These are phyloP conservation scores for Bradypodion pumilum DNA, from an alignment of 2,797 vertebrate species.

Conservation along the genomic window DNA sequence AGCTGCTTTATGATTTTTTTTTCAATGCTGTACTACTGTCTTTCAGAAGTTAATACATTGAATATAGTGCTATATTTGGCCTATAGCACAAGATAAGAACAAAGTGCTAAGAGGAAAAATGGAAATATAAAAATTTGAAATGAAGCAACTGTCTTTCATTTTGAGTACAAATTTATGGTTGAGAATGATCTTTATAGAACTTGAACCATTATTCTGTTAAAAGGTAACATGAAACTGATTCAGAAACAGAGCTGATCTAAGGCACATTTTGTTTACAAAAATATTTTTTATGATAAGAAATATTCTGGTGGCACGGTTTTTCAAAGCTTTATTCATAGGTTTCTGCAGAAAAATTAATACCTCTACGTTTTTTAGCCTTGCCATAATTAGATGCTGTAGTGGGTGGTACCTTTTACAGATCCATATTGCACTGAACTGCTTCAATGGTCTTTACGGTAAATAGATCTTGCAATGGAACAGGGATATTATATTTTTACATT, in stretches of 20 bases:
- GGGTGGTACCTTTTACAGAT: slow-evolving; percentile 63
- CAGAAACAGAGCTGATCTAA: slow-evolving; percentile 45
- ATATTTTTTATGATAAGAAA: slow-evolving; percentile 30
- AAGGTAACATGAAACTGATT: slow-evolving; percentile 31
- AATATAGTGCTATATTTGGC: slow-evolving; percentile 74
- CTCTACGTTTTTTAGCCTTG: slow-evolving; percentile 79
- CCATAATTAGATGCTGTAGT: slow-evolving; percentile 64
- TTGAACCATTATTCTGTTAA: slow-evolving; percentile 43
- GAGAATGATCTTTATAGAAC: slow-evolving; percentile 46
- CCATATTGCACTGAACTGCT: slow-evolving; percentile 77
- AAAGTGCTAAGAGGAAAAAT: slow-evolving; percentile 66
- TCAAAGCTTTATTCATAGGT: slow-evolving; percentile 72
- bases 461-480: slow-evolving; percentile 61
- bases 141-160: slow-evolving; percentile 69
- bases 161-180: slow-evolving; percentile 66
- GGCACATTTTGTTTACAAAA: slow-evolving; percentile 69
- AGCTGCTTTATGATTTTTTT: slow-evolving; percentile 73
- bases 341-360: slow-evolving; percentile 76
- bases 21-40: slow-evolving; percentile 81
- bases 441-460: slow-evolving; percentile 67
- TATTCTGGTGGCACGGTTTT: slow-evolving; percentile 55
- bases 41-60: slow-evolving; percentile 72
- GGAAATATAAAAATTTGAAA: slow-evolving; percentile 66
- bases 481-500: slow-evolving; percentile 65
- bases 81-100: slow-evolving; percentile 71